Base-by-base conservation (phyloP, 2,113 vertebrate genomes). In the Brachyhypopomus gauderio region DNA sequence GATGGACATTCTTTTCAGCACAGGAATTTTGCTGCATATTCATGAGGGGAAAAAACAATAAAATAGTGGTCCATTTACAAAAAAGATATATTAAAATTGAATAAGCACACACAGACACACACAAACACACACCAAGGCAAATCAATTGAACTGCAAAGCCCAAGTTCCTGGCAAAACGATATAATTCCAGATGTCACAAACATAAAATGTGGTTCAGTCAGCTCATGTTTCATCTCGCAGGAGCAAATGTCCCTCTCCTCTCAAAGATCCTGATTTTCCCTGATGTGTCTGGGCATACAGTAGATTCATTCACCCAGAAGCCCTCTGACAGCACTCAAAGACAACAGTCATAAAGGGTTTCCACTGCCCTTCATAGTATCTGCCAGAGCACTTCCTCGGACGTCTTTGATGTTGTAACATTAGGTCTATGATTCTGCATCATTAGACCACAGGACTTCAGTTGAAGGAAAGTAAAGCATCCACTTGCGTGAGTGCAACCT, bases 241-340 rank as follows among this genome's bases (percentile, higher is more conserved):
- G 52, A 67, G 64, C 62, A 22, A 77, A 55, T 55, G 41, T 30
- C 75, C 19, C 52, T 66, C 67, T 55, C 62, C 45, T 52, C 34
- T 3, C 45, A 52, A 7, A 52, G 11, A 14, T 5, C 45, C 45
- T 52, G 9, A 5, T 48, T 56, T 56, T 58, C 5, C 66, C 34
- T 36, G 14, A 69, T 56, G 45, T 23, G 36, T 71, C 34, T 45
- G 30, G 4, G 23, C 25, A 59, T n/a, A 67, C 52, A 71, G 25
- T 22, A 79, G 17, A 59, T 71, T 67, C 48, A 27, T 64, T 67
- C 64, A 67, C 27, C 34, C 30, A 20, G 27, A 8, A 34, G 64
- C 16, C 17, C 64, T 67, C 5, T 67, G 64, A 67, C 64, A 67
- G 62, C 62, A 64, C 16, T 64, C 62, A 64, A 30, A 62, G 19